Base-by-base conservation (phyloP, 1,140 invertebrate species). In the Grapholita molesta region DNA sequence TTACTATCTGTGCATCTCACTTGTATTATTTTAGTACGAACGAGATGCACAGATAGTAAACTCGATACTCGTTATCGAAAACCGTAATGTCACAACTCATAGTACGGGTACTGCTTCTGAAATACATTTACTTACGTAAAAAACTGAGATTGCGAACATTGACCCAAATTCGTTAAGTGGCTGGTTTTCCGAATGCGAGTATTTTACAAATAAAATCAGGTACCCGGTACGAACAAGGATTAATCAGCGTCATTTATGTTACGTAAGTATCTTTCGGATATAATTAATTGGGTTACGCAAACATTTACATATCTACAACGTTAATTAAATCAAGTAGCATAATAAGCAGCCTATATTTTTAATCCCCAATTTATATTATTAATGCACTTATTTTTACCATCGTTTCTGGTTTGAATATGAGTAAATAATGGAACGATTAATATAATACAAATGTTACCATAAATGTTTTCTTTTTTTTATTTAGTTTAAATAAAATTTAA, bases 131-230 rank as follows among this genome's bases (percentile, higher is more conserved):
- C n/a, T 7, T 48, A 48, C 6, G 1, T 48, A 21, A 21, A 21
- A 48, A 2, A 5, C 42, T 9, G 18, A 48, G 42, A 15, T 21
- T 1, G 42, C 42, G 42, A 48, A 48, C 42, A 21, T 21, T 48
- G 42, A 48, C 42, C 42, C 21, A 48, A 18, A 48, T 21, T 21
- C 42, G 42, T 48, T 48, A 48, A 21, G 38, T 48, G 42, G 4
- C 53, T 28, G 23, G 53, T n/a, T 55, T 61, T 15, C 28, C 23
- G 24, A 61, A 61, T 28, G 12, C 23, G 25, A 15, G 25, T 61
- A 61, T 28, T 61, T 28, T 32, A 32, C 18, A 61, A 61, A 61
- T 28, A 61, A 61, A 61, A 61, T 61, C 55, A 30, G 55, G 18
- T 61, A 18, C 8, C n/a, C n/a, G 55, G 4, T 28, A 30, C 55